Evolutionary conservation across 2,888 invertebrate species (phyloP), one percentile per base, ranked within the genome.

Genomic region (Flexamia atlantica): DNA sequence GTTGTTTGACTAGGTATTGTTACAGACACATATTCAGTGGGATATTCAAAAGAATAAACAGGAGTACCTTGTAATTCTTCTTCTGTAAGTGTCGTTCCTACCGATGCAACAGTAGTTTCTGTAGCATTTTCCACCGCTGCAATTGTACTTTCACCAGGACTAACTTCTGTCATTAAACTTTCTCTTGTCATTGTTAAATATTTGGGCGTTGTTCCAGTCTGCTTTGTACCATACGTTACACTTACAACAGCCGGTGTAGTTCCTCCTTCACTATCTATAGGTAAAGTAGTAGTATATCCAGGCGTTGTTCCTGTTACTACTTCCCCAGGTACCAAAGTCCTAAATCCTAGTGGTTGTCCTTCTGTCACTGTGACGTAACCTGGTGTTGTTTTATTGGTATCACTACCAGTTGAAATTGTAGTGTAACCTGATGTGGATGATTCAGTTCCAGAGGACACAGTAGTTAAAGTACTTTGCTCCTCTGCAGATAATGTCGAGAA

Each of bases 1-100:
- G 64, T 64, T 20, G 64, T 64, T 30, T 30, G 64, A 64, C 64
- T 20, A 64, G 28, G 25, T 64, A 10, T 17, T 25, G 64, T 64
- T 30, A 64, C 46, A 46, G 12, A 46, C 17, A 12, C 12, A 46
- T 17, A 12, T 12, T 46, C n/a, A 46, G 46, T 4, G 17, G 12
- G 46, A 46, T 9, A 2, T 12, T 46, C 46, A 9, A 17, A 17
- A 2, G 46, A 46, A 46, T 46, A 46, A 46, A 46, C 46, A 17
- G 46, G 46, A 9, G 46, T 46, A 46, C 10, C 7, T 17, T 46
- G 14, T 9, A 46, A 17, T 46, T 17, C 46, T 46, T 46, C 17
- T 46, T 17, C 46, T 46, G 46, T 3, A 12, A 12, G 14, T 64
- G 64, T 64, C 30, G 64, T 64, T 10, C 20, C 64, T 64, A 30